Evolutionary conservation across 2,888 invertebrate species (phyloP).

Genomic region (Xestoiulus laeticollis): DNA sequence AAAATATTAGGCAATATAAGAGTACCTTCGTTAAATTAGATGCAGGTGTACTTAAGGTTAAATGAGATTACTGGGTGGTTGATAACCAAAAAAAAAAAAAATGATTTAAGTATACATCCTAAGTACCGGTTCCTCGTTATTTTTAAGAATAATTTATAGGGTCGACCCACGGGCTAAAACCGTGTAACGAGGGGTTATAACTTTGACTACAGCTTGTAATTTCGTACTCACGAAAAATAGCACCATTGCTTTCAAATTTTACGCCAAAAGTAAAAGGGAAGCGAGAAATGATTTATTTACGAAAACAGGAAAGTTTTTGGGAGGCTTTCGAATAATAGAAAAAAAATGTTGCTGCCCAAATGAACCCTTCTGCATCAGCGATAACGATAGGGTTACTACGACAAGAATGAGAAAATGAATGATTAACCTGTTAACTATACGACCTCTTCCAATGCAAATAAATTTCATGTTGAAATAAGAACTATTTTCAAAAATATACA

Average conservation of each 20-base stretch:
- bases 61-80: background rate
- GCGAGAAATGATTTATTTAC: background rate
- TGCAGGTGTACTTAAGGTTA: background rate
- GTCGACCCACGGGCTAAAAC: background rate
- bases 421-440: no score
- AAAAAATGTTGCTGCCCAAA: no score
- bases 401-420: no score
- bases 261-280: background rate
- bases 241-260: background rate
- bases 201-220: background rate
- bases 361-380: no score
- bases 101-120: background rate
- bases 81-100: background rate
- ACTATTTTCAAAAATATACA: no score
- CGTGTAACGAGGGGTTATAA: no score
- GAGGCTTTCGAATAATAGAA: background rate
- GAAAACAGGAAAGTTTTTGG: background rate
- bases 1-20: background rate
- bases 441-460: no score
- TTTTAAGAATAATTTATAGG: background rate
- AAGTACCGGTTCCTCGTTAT: slow-evolving; percentile 2
- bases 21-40: background rate
- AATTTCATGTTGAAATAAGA: no score
- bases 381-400: no score
- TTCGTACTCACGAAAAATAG: background rate